phyloP scores from a whole-genome alignment of 2,113 vertebrate species.

The Protomyctophum bolini region DNA sequence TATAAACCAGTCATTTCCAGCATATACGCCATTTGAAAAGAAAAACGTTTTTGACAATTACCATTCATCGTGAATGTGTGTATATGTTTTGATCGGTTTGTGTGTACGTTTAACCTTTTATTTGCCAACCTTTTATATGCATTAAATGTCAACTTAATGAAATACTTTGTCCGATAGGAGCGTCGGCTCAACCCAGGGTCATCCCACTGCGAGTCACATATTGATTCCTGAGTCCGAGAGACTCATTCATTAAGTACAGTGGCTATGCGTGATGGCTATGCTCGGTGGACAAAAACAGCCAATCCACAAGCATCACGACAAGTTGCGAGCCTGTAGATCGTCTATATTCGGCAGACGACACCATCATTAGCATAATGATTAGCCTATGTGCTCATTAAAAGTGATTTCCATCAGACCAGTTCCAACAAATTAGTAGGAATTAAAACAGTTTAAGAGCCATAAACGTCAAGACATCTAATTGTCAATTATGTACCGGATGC shows the following conservation, averaged over 20 bases:
- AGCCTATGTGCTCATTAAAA: too few relatives aligned
- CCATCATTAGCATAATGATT: too few relatives aligned
- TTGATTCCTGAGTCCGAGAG: background rate
- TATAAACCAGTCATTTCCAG: slow-evolving; percentile 26
- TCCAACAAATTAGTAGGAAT: too few relatives aligned
- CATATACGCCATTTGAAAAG: slow-evolving; percentile 5
- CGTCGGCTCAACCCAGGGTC: background rate
- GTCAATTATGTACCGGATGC: too few relatives aligned
- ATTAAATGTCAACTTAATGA: slow-evolving; percentile 13
- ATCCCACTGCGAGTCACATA: background rate
- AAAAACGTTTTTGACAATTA: background rate
- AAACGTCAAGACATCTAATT: too few relatives aligned
- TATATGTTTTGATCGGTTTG: background rate
- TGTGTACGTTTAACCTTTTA: background rate
- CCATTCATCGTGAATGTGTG: slow-evolving; percentile 8
- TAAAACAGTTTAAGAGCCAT: too few relatives aligned
- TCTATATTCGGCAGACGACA: too few relatives aligned
- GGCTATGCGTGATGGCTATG: background rate
- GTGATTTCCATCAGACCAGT: too few relatives aligned
- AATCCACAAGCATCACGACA: too few relatives aligned
- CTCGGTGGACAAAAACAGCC: too few relatives aligned
- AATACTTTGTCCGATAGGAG: background rate
- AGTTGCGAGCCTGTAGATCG: too few relatives aligned
- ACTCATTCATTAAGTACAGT: background rate
- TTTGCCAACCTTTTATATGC: slow-evolving; percentile 18